These are phyloP conservation scores for Caenorhabditis zanzibari DNA, from an alignment of 2,888 invertebrate genomes.

Conservation along the genomic window DNA sequence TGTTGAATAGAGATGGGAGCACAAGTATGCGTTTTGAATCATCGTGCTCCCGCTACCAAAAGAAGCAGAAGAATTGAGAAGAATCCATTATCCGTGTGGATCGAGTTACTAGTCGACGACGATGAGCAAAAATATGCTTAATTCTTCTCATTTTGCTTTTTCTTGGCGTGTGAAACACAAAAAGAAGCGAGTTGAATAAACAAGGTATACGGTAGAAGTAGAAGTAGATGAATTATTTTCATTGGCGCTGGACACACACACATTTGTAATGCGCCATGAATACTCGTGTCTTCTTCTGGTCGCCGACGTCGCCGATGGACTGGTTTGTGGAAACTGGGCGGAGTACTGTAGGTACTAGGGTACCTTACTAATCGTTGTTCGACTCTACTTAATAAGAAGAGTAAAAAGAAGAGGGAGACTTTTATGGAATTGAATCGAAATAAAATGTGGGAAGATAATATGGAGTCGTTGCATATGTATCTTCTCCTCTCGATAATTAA, in stretches of 20 bases:
- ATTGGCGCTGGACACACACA: conserved; percentile 45
- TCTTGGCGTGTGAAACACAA: conserved; percentile 60
- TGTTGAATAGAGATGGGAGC: neutral
- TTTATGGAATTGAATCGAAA: conserved; percentile 23
- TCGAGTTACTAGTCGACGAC: conserved; percentile 36
- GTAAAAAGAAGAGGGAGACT: neutral
- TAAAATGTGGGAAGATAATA: neutral
- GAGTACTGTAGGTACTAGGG: conserved; percentile 36
- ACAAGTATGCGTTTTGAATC: neutral
- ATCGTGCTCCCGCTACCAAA: neutral
- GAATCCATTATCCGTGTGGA: conserved; percentile 54
- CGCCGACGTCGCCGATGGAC: conserved; percentile 13
- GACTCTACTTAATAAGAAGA: conserved; percentile 36
- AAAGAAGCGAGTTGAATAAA: conserved; percentile 57
- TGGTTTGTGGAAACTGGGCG: conserved; percentile 16
- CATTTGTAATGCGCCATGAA: conserved; percentile 63
- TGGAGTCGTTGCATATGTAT: conserved; percentile 53
- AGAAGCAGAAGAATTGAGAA: conserved; percentile 15
- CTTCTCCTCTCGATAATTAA: conserved; percentile 52
- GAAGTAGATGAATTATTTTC: conserved; percentile 46
- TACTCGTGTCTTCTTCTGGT: conserved; percentile 29
- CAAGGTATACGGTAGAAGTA: conserved; percentile 61
- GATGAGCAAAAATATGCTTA: conserved; percentile 64
- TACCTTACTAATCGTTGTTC: conserved; percentile 52
- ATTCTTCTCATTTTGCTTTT: conserved; percentile 31